Conservation (phyloP, 2,888 invertebrate genomes). For the Cerastis rubricosa region DNA sequence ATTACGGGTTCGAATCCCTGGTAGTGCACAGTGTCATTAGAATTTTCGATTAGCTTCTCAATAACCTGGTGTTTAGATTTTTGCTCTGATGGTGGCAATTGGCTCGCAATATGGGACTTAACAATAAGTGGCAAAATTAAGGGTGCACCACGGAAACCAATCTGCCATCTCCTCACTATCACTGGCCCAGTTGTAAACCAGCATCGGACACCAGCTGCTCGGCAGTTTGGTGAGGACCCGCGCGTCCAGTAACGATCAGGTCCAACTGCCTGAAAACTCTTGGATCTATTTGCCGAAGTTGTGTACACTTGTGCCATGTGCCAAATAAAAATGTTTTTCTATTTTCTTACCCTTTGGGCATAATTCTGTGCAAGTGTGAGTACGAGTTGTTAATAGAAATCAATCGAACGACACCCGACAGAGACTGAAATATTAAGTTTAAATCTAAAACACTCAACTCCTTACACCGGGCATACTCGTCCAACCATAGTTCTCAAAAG, state of each 20-base stretch:
- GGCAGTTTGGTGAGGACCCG: neutral
- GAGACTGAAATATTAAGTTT: neutral
- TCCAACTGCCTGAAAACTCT: no score
- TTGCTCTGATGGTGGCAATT: neutral
- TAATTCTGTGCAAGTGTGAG: neutral
- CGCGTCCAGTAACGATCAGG: no score
- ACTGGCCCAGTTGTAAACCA: neutral
- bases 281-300: neutral
- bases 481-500: neutral
- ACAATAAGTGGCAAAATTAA: neutral
- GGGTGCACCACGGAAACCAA: neutral
- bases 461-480: neutral
- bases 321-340: neutral
- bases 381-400: neutral
- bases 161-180: neutral
- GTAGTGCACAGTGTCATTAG: neutral
- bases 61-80: neutral
- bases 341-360: neutral
- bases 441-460: neutral
- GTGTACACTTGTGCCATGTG: neutral
- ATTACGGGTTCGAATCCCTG: neutral
- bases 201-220: neutral
- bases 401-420: neutral
- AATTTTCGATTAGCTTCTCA: neutral
- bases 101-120: neutral